Evolutionary conservation across 2,113 vertebrate genomes (phyloP).

Genomic region (Anguilla rostrata): DNA sequence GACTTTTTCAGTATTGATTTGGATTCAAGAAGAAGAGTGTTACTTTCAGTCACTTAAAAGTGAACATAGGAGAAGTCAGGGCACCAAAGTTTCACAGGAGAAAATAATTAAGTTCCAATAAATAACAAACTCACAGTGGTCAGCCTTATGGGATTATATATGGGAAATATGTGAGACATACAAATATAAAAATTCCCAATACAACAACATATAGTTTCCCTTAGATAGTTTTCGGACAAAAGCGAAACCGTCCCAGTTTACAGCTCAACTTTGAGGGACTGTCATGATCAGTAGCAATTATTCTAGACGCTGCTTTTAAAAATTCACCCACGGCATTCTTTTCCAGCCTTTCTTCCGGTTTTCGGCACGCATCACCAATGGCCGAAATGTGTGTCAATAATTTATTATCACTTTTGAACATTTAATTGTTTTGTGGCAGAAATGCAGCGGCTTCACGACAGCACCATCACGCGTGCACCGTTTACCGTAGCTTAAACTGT

Average conservation of each 20-base stretch:
- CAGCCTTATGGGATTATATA: too few relatives aligned
- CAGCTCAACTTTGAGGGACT: not conserved
- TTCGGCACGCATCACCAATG: not conserved
- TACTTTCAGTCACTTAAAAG: too few relatives aligned
- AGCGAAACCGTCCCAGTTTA: not conserved
- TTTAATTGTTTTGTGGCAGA: not conserved
- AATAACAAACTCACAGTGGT: too few relatives aligned
- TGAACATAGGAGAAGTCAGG: too few relatives aligned
- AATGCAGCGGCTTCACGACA: not conserved
- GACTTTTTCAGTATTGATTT: too few relatives aligned
- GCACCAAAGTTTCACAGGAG: too few relatives aligned
- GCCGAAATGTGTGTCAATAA: not conserved
- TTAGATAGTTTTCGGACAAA: not conserved
- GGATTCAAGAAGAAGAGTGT: too few relatives aligned
- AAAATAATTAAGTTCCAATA: too few relatives aligned
- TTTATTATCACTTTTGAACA: not conserved
- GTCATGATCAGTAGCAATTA: not conserved
- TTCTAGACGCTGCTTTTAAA: not conserved
- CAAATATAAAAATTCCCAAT: too few relatives aligned
- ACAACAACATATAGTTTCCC: not conserved
- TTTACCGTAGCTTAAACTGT: constrained; percentile 59
- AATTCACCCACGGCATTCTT: not conserved
- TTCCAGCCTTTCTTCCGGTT: not conserved
- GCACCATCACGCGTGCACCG: constrained; percentile 34
- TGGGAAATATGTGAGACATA: too few relatives aligned